Evolutionary conservation across 1,140 invertebrate genomes (phyloP).

Genomic region (Vanessa tameamea): DNA sequence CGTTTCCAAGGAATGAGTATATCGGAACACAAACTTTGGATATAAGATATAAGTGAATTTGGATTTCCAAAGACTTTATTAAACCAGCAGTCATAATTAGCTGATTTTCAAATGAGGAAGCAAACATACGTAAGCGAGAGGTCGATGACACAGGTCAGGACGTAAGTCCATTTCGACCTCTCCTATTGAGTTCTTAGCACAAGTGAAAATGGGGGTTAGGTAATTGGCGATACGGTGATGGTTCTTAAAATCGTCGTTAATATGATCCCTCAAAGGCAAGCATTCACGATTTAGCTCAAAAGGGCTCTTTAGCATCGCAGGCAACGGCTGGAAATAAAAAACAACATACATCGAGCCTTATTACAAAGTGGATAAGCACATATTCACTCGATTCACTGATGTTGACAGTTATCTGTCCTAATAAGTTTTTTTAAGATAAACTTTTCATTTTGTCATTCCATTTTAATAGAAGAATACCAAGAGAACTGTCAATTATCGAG

Average conservation of each 20-base stretch:
- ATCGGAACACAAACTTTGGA: constrained; percentile 55
- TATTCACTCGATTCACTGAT: constrained; percentile 44
- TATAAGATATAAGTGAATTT: constrained; percentile 41
- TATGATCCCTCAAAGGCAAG: constrained; percentile 80
- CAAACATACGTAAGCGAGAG: constrained; percentile 68
- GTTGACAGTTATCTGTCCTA: constrained; percentile 54
- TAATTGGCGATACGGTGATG: constrained; percentile 75
- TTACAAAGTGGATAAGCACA: constrained; percentile 71
- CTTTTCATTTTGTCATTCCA: too few relatives aligned
- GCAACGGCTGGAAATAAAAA: constrained; percentile 81
- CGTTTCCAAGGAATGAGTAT: constrained; percentile 74
- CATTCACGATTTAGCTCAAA: constrained; percentile 81
- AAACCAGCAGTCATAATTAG: constrained; percentile 73
- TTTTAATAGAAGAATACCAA: not conserved
- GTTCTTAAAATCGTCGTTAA: constrained; percentile 78
- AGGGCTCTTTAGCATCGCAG: constrained; percentile 80
- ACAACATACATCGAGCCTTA: constrained; percentile 80
- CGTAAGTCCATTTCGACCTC: constrained; percentile 50
- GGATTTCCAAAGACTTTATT: constrained; percentile 42
- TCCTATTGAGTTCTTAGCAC: constrained; percentile 71
- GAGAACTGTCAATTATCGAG: constrained; percentile 58
- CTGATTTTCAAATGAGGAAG: constrained; percentile 73
- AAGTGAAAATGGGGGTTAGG: constrained; percentile 75
- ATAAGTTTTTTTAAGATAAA: not conserved
- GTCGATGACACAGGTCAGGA: constrained; percentile 47